A percentile compares a stretch with the other conserved stretches of the same genome.
Evolutionary conservation across 2,797 vertebrate species (phyloP).

Genomic region (Propithecus deckenii): DNA sequence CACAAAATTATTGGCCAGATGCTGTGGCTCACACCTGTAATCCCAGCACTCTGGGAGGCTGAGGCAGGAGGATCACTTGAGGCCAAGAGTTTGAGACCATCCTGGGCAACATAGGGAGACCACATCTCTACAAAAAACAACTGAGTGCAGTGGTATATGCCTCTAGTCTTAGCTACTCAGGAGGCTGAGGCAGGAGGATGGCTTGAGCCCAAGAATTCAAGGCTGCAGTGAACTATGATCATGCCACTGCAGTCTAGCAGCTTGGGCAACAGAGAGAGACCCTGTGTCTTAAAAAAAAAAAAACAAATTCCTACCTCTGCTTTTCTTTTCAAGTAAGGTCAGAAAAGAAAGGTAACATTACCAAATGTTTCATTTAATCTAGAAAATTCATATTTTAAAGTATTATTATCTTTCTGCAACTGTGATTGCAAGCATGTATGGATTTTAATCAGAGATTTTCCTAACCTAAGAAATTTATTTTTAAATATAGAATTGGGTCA

Average conservation of each 20-base stretch:
- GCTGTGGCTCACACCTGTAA: neutral
- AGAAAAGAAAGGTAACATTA: neutral
- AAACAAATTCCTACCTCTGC: no score
- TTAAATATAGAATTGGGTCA: neutral
- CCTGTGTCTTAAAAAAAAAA: neutral
- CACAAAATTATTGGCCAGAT: neutral
- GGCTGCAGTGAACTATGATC: neutral
- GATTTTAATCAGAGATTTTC: constrained; percentile 4
- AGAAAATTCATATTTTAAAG: neutral
- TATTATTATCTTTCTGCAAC: neutral
- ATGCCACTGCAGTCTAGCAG: neutral
- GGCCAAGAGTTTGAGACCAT: neutral
- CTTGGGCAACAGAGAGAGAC: neutral
- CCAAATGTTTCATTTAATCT: neutral
- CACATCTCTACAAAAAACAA: neutral
- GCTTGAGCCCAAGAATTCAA: neutral
- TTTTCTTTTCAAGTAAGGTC: neutral
- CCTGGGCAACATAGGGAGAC: no score
- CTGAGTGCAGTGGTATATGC: neutral
- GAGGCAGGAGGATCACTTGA: neutral
- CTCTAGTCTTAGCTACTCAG: neutral
- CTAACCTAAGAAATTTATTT: neutral
- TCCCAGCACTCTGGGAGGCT: neutral
- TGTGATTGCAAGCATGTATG: neutral
- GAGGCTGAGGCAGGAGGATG: neutral